Base-by-base conservation (phyloP, 2,888 invertebrate species). In the Microctonus aethiopoides region DNA sequence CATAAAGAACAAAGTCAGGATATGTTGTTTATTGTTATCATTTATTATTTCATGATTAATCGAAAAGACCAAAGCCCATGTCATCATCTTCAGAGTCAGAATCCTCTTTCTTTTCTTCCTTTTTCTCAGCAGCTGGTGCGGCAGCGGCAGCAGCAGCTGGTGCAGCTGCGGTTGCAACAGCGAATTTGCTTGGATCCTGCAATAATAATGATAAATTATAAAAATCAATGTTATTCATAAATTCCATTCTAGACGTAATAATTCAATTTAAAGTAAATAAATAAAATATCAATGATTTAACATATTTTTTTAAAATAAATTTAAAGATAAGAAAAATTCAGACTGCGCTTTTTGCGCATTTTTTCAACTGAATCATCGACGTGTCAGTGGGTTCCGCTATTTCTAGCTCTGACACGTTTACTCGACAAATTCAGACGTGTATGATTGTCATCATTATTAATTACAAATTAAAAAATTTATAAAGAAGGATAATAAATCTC, bases 21-120 rank as follows among this genome's bases (percentile, higher is more conserved):
- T 56, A 20, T 13, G 41, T 54, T 24, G 39, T 16, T 41, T 10
- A 52, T 46, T 61, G 52, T 2, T 52, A 79, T n/a, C n/a, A n/a
- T n/a, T n/a, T n/a, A n/a, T n/a, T n/a, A n/a, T n/a, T n/a, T n/a
- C n/a, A n/a, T n/a, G n/a, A n/a, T 91, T 94, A 95, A 87, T 95
- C 95, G 85, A 95, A 96, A 26, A 96, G 92, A 87, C 97, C 98
- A 88, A 99, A 97, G 87, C 98, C 98, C 97, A 99, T 97, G 87
- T 98, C 98, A 81, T 98, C 98, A 82, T 94, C 94, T 77, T 96
- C 96, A 74, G 92, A 92, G 84, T 93, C 94, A 6, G 92, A 90
- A 70, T 93, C 95, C 81, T 95, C 89, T 77, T 91, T 89, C 82
- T 89, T 89, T 70, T 89, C 88, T 76, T 89, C 94, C 82, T 94